Base-by-base conservation (phyloP, 2,888 invertebrate genomes). In the Ennomos quercinarius region DNA sequence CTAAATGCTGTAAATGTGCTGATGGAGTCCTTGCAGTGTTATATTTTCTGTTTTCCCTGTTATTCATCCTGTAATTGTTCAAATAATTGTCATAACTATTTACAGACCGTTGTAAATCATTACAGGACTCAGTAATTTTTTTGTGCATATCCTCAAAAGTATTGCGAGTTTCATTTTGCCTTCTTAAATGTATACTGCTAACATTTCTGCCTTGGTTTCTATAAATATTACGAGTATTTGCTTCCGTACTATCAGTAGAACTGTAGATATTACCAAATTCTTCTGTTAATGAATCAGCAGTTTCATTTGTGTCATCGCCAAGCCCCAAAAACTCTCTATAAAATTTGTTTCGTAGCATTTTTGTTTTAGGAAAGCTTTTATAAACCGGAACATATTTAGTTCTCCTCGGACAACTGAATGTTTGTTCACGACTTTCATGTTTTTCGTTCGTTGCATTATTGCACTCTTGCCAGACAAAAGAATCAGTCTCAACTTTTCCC, bases 1-100 rank as follows among this genome's bases (percentile, higher is more conserved):
- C 93, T 63, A 95, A 85, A 77, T 94, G 93, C 67, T 91, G 92
- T 57, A 95, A 77, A 81, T 94, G 94, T 61, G 93, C 92, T 54
- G 93, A 94, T 0, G 95, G 95, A 9, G 81, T 84, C 13, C 81
- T 73, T n/a, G 55, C 51, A n/a, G 38, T 39, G 27, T 49, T 56
- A 50, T 63, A 64, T 37, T 46, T 60, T 39, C 42, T 54, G 37
- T 59, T 42, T 38, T 36, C 49, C 34, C 71, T 72, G 10, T 49
- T 68, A 39, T 63, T 55, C n/a, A 66, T 70, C 53, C 69, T 72
- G 59, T 73, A 77, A 55, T 70, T 72, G 17, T 67, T 47, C 27
- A 89, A 66, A 73, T 88, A 89, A 49, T 68, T 71, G 49, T 88
- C 83, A 64, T 91, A 91, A 57, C 75, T 81, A 56, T 77, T 76